Base-by-base conservation (phyloP, 2,797 vertebrate species). In the Enteromius radiatus region DNA sequence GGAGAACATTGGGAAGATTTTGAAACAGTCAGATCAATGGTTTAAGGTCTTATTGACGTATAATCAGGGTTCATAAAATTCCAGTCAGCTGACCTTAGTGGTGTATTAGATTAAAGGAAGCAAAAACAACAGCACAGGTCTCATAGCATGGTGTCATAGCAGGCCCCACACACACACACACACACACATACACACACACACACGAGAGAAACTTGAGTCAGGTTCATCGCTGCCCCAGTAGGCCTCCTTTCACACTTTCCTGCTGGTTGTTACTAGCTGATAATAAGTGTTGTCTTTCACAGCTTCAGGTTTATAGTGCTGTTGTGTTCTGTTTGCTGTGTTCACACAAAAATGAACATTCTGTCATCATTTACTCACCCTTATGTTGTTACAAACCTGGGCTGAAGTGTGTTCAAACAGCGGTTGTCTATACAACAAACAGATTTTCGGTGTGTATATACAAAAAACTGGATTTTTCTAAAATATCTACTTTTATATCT, bases 1-100 rank as follows among this genome's bases (percentile, higher is more conserved):
- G 33, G 61, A 78, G 80, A 78, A 63, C 68, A 63, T 68, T 84
- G 82, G 33, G 45, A 76, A 43, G 47, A 67, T 68, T 81, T 75
- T 41, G 5, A 85, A 87, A 75, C 7, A 33, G 5, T 14, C 12
- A 21, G 64, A 31, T 70, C 36, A 33, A 78, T 10, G 52, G 41
- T 78, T 52, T 82, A 31, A 52, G 36, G n/a, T 81, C 28, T 61
- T 61, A 59, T 21, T 41, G 21, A 26, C 3, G 17, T 69, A 70
- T 64, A 68, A 28, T 43, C 38, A 63, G 54, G 33, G 45, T 78
- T 73, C 26, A 78, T 63, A 71, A 49, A 38, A 64, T 78, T 84
- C 54, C 43, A 64, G 28, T 63, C 33, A 28, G 33, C 38, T 73
- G 61, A 54, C 14, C n/a, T n/a, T 76, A 63, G 71, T 6, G n/a